Evolutionary conservation across 2,888 invertebrate genomes (phyloP).

Genomic region (Nomada fabriciana): DNA sequence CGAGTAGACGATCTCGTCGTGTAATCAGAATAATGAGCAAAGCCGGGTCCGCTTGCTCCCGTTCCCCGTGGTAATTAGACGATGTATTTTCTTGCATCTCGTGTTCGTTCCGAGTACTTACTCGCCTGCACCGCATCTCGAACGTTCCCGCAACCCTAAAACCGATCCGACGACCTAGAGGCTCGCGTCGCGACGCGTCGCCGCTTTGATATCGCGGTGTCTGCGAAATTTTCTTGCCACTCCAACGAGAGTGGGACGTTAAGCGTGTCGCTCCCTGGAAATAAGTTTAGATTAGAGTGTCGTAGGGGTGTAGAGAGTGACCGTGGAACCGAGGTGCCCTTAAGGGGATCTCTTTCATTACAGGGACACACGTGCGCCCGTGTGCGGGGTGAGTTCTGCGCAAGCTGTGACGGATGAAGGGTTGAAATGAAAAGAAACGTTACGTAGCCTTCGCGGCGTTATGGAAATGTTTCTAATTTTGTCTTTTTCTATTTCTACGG

Average conservation of each 20-base stretch:
- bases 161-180: neutral
- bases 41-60: conserved; percentile 27
- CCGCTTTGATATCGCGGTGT: neutral
- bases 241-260: neutral
- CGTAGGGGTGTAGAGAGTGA: neutral
- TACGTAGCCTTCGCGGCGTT: neutral
- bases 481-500: too few species aligned
- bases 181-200: neutral
- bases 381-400: neutral
- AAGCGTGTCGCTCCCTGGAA: neutral
- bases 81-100: conserved; percentile 38
- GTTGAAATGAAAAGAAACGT: neutral
- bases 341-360: neutral
- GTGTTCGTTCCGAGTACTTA: conserved; percentile 8
- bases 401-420: neutral
- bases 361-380: neutral
- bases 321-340: neutral
- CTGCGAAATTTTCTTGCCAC: conserved; percentile 1
- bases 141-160: neutral
- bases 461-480: too few species aligned
- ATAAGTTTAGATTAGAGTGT: conserved; percentile 19
- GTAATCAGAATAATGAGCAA: conserved; percentile 64
- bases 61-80: conserved; percentile 57
- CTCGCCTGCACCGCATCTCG: neutral
- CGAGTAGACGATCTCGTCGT: conserved; percentile 44